phyloP scores from a whole-genome alignment of 2,888 invertebrate species.

The Andrena trimmerana region DNA sequence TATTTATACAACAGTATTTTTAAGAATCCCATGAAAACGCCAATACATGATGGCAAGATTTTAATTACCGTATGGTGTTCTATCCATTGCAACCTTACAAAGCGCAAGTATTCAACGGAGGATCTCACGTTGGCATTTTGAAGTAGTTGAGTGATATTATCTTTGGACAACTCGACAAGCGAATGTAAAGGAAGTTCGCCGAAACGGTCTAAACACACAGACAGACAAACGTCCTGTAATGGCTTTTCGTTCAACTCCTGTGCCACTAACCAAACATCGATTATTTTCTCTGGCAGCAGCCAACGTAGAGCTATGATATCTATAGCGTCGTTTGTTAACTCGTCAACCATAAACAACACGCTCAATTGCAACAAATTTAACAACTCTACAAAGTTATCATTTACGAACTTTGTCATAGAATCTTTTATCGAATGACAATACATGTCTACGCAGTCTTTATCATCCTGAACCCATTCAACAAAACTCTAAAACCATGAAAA shows the following conservation, averaged over 20 bases:
- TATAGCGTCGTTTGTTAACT: conserved; percentile 70
- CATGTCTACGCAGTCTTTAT: conserved; percentile 38
- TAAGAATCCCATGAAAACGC: background rate
- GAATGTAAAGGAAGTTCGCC: conserved; percentile 66
- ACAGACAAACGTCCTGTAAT: conserved; percentile 70
- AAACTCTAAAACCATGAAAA: conserved; percentile 73
- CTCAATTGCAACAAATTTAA: conserved; percentile 76
- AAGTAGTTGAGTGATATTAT: conserved; percentile 71
- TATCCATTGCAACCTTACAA: conserved; percentile 62
- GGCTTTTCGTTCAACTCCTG: conserved; percentile 70
- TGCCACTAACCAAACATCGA: conserved; percentile 76
- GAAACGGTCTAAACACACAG: conserved; percentile 76
- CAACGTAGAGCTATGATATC: conserved; percentile 73
- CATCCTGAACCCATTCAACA: conserved; percentile 75
- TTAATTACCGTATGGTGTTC: conserved; percentile 39
- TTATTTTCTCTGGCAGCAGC: conserved; percentile 68
- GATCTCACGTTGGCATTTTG: conserved; percentile 72
- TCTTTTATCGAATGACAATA: conserved; percentile 61
- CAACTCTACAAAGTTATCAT: conserved; percentile 61
- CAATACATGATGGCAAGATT: background rate
- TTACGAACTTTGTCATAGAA: conserved; percentile 70
- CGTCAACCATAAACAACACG: conserved; percentile 74
- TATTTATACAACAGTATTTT: background rate
- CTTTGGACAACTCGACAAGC: conserved; percentile 48
- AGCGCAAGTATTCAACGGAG: conserved; percentile 42